These are phyloP conservation scores for Drosophila leontia DNA, from an alignment of 1,140 invertebrate species.

Conservation along the genomic window DNA sequence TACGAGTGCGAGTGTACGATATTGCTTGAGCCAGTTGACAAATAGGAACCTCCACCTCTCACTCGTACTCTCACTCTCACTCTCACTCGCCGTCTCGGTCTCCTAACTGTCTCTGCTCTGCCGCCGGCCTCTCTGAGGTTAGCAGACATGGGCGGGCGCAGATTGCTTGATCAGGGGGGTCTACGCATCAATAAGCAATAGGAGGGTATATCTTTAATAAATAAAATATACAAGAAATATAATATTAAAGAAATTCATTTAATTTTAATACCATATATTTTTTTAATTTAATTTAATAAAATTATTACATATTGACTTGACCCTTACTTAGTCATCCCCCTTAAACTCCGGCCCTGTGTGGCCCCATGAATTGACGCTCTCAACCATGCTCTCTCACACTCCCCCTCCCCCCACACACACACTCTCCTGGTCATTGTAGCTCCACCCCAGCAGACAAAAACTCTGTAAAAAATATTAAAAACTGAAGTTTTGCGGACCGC, in stretches of 20 bases:
- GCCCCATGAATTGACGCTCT: slow-evolving; percentile 29
- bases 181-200: not conserved
- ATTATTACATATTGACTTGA: not conserved
- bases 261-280: too few relatives aligned
- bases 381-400: slow-evolving; percentile 5
- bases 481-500: too few relatives aligned
- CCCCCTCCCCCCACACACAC: not conserved
- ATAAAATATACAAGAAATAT: too few relatives aligned
- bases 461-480: too few relatives aligned
- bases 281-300: not conserved
- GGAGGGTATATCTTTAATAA: too few relatives aligned
- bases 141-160: not conserved
- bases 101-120: slow-evolving; percentile 23
- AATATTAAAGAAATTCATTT: too few relatives aligned
- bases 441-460: too few relatives aligned
- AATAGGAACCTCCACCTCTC: slow-evolving; percentile 30
- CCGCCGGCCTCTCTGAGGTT: not conserved
- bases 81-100: slow-evolving; percentile 25
- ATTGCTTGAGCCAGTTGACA: slow-evolving; percentile 55
- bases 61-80: slow-evolving; percentile 31
- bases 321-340: not conserved
- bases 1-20: slow-evolving; percentile 38
- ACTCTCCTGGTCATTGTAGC: not conserved
- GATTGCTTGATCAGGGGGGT: not conserved
- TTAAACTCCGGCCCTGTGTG: not conserved